Conservation (phyloP, 92 coral and sea anemone genomes). For the Isaurus tuberculatus region DNA sequence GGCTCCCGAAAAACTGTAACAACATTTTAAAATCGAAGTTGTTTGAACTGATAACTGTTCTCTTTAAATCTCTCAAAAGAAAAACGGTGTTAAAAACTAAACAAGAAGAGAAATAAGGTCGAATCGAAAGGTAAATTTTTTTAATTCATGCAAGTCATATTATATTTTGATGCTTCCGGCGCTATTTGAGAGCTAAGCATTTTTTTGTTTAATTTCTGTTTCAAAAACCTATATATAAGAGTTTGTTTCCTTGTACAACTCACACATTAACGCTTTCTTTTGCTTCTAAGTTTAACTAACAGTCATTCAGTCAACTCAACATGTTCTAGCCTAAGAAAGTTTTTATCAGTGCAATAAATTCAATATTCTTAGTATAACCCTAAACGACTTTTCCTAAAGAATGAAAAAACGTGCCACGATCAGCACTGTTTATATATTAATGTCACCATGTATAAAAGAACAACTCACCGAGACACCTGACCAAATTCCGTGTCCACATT, state of each 20-base stretch:
- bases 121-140: neutral
- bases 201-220: neutral
- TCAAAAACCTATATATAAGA: too few relatives aligned
- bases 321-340: too few relatives aligned
- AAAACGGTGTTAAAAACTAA: neutral
- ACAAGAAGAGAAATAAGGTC: neutral
- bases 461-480: conserved; percentile 28
- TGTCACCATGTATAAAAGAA: neutral
- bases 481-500: conserved; percentile 42
- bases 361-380: neutral
- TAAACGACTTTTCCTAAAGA: neutral
- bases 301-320: too few relatives aligned
- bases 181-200: neutral
- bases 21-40: too few relatives aligned
- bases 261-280: too few relatives aligned
- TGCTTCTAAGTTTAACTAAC: too few relatives aligned
- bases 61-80: neutral
- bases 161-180: conserved; percentile 13
- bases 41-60: too few relatives aligned
- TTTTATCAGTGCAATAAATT: neutral
- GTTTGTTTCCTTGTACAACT: too few relatives aligned
- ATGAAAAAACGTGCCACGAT: neutral
- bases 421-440: neutral
- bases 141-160: neutral
- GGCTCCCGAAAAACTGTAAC: too few relatives aligned